Evolutionary conservation across 1,140 invertebrate genomes (phyloP).

Genomic region (Micrasema longulum): DNA sequence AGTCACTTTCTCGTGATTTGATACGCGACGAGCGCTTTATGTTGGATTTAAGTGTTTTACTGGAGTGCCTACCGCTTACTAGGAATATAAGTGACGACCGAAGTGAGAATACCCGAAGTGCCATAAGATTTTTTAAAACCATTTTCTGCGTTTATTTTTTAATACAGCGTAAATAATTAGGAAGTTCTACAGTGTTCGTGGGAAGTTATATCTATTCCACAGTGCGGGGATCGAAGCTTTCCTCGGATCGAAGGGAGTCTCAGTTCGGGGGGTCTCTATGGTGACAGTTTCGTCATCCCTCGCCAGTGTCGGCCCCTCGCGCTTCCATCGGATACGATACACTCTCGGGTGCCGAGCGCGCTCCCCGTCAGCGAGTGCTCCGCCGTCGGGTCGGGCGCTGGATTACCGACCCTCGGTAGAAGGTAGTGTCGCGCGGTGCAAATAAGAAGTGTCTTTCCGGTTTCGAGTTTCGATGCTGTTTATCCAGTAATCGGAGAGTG

Average conservation of each 20-base stretch:
- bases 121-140: conserved; percentile 16
- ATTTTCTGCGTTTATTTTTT: conserved; percentile 4
- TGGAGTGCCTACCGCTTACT: conserved; percentile 32
- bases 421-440: neutral
- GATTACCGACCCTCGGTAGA: too few species aligned
- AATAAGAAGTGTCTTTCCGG: neutral
- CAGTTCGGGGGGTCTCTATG: conserved; percentile 18
- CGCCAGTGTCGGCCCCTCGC: neutral
- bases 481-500: neutral
- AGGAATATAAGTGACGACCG: conserved; percentile 18
- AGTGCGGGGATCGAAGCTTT: conserved; percentile 2
- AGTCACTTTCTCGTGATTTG: neutral
- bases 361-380: neutral
- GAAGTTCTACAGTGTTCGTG: neutral
- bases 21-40: conserved; percentile 15
- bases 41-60: conserved; percentile 29
- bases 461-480: neutral
- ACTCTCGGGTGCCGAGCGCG: neutral
- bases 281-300: neutral
- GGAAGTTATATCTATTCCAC: neutral
- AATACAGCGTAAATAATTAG: neutral
- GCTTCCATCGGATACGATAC: neutral
- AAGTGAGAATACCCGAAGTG: conserved; percentile 35
- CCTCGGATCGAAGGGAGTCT: conserved; percentile 10
- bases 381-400: neutral